phyloP scores from a whole-genome alignment of 2,888 invertebrate species.

The Zeuzera pyrina region DNA sequence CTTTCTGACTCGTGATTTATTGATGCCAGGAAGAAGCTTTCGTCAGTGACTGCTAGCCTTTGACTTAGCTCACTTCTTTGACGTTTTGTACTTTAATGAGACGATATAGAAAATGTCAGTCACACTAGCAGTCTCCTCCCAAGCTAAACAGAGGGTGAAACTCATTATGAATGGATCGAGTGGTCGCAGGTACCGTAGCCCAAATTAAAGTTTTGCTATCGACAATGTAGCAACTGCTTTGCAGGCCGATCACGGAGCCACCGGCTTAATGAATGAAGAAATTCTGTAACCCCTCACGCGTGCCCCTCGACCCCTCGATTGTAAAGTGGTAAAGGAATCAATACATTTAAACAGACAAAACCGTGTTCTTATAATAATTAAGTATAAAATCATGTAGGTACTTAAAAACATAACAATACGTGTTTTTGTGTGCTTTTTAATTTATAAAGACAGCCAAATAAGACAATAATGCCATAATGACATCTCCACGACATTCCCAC shows the following conservation, averaged over 20 bases:
- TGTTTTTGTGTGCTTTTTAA: not conserved
- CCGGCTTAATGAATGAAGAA: conserved; percentile 68
- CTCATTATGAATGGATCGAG: conserved; percentile 54
- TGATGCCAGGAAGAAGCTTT: conserved; percentile 35
- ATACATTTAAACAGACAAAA: too few species aligned
- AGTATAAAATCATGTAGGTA: not conserved
- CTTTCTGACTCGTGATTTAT: conserved; percentile 61
- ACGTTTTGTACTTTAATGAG: not conserved
- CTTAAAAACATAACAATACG: not conserved
- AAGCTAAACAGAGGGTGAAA: conserved; percentile 55
- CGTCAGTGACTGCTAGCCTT: conserved; percentile 10
- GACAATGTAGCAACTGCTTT: conserved; percentile 43
- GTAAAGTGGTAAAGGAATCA: too few species aligned
- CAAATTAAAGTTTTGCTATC: conserved; percentile 66
- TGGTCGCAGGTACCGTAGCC: conserved; percentile 48
- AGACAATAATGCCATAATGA: conserved; percentile 26
- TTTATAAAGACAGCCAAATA: not conserved
- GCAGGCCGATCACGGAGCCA: conserved; percentile 57
- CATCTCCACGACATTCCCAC: conserved; percentile 31
- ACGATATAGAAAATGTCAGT: conserved; percentile 48
- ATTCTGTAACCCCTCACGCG: conserved; percentile 49
- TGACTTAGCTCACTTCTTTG: conserved; percentile 10
- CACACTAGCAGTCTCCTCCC: conserved; percentile 38
- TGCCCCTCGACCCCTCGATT: conserved; percentile 41
- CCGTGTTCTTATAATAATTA: not conserved